Evolutionary conservation across 2,888 invertebrate species (phyloP), one percentile per base, ranked within the genome.

Genomic region (Dioctria rufipes): DNA sequence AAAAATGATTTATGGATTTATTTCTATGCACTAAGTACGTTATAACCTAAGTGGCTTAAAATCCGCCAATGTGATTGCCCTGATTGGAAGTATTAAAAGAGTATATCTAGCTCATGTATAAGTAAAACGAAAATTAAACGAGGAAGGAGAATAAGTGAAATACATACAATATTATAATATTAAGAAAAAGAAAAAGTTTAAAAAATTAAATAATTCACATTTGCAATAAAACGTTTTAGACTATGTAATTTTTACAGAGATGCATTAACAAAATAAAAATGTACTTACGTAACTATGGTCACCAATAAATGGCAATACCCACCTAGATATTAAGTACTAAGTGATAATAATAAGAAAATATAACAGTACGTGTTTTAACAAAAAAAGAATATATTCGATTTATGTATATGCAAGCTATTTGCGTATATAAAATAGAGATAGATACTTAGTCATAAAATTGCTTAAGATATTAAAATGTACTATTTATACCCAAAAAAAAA

Each of bases 251-350:
- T 69, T 51, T 51, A 69, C 40, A 69, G 69, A 25, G 25, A 69
- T 37, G 69, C 9, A 51, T 69, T 65, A 42, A 65, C 65, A 25
- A 25, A 25, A 54, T 1, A 54, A 54, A 46, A 54, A 54, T 54
- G 3, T 54, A 54, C 11, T 54, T 54, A 54, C 11, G 54, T 54
- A 54, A 25, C 54, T 54, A 11, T 39, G 42, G 46, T n/a, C 46
- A 66, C 13, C 61, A 63, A 49, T 39, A 37, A 77, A 77, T 46
- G 61, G 77, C 77, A 77, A 77, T 77, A 77, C 77, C 77, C 77
- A 77, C 77, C 77, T 77, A 77, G 77, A 63, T 58, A 58, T 39
- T 77, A 63, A 63, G 77, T 77, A 63, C 63, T 77, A 77, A 77
- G 77, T 77, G 77, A 77, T 77, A 77, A 77, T 46, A 77, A 77